Evolutionary conservation across 1,140 invertebrate genomes (phyloP).

Genomic region (Leptonema lineaticorne): DNA sequence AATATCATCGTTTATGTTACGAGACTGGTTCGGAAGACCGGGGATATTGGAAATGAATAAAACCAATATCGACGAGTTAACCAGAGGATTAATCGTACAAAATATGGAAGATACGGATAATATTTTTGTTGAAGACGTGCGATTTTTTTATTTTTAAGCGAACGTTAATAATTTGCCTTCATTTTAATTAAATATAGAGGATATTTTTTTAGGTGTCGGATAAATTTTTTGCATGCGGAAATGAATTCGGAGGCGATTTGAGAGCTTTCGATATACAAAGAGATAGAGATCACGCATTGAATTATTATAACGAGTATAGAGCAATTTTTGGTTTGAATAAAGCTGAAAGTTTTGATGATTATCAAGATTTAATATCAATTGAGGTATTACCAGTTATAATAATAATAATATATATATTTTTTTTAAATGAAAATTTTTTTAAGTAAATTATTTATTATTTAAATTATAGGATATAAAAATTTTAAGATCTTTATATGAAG

Average conservation of each 20-base stretch:
- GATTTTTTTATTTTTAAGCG: constrained; percentile 15
- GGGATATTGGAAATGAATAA: constrained; percentile 55
- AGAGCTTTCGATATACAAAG: constrained; percentile 70
- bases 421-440: neutral
- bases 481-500: constrained; percentile 65
- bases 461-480: constrained; percentile 63
- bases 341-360: constrained; percentile 64
- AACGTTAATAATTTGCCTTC: too few species aligned
- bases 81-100: constrained; percentile 64
- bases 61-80: constrained; percentile 57
- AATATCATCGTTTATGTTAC: constrained; percentile 2
- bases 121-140: constrained; percentile 60
- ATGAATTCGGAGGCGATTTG: constrained; percentile 63
- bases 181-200: neutral
- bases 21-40: constrained; percentile 57
- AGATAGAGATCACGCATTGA: constrained; percentile 70
- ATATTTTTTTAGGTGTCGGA: constrained; percentile 56
- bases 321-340: constrained; percentile 60
- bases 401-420: neutral
- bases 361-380: constrained; percentile 55
- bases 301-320: constrained; percentile 58
- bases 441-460: neutral
- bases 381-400: constrained; percentile 33
- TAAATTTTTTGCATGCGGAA: constrained; percentile 56
- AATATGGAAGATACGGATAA: constrained; percentile 61